phyloP scores from a whole-genome alignment of 2,113 vertebrate species.

The Motacilla alba region DNA sequence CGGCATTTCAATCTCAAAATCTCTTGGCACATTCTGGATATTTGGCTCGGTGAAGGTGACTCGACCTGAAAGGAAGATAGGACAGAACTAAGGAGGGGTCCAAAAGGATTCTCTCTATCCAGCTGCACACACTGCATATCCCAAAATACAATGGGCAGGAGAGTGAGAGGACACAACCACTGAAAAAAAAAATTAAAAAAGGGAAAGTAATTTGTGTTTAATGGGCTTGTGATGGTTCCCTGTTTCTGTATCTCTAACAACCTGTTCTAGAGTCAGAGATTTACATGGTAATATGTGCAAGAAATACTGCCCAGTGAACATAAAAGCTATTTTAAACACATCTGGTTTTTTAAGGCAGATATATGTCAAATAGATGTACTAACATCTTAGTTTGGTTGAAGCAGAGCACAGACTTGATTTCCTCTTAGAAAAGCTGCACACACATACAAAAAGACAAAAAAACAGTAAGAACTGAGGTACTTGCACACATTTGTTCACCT shows the following conservation, averaged over 20 bases:
- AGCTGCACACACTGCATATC: background rate
- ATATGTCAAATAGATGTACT: background rate
- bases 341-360: background rate
- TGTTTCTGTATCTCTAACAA: background rate
- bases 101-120: background rate
- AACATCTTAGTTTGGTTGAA: background rate
- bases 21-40: conserved; percentile 95
- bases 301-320: background rate
- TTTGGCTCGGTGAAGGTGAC: conserved; percentile 94
- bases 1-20: conserved; percentile 94
- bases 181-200: background rate
- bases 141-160: background rate
- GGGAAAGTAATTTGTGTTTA: background rate
- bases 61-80: conserved; percentile 77
- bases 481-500: conserved; percentile 71
- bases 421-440: background rate
- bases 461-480: background rate
- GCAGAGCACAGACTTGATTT: background rate
- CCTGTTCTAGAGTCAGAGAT: background rate
- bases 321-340: background rate
- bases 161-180: accelerated
- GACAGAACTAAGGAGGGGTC: background rate
- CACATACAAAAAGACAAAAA: background rate
- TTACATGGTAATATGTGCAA: background rate
- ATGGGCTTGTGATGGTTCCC: background rate